Base-by-base conservation (phyloP, 2,888 invertebrate species). In the Galerucella pusilla region DNA sequence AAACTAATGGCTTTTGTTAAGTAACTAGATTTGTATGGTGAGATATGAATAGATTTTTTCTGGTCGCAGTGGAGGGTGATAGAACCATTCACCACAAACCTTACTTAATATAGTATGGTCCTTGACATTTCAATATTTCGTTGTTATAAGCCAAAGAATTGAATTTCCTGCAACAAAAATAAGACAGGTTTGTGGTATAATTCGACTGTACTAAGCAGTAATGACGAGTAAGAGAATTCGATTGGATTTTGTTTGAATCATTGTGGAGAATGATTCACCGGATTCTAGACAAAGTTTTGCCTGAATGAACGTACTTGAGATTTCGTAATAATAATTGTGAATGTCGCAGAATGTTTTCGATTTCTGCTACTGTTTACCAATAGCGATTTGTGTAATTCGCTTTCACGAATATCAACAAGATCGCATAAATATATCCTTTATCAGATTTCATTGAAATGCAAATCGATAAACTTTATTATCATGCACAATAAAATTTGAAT, bases 301-400 rank as follows among this genome's bases (percentile, higher is more conserved):
- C 46, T 65, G 46, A 71, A 71, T 65, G 66, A 71, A 65, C 71
- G 66, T 71, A 71, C 66, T 71, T 71, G 66, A 71, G 66, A 71
- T 71, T 71, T 75, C 79, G 77, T 75, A 77, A 68, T 28, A 42
- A 42, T 65, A 45, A 63, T 63, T 63, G 35, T 63, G 35, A 63
- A 42, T 42, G 42, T 9, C 63, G 9, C 63, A 63, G 35, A 35
- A 63, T 42, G 35, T 63, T 63, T 63, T 63, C 42, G 35, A 63
- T 63, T 63, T 16, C 5, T 57, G 57, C 16, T 20, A 57, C 16
- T 57, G 16, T 57, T 57, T 57, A 16, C 20, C 10, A 57, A 57
- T 57, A 9, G 11, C 11, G n/a, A 16, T 57, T 57, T 20, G 16
- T 57, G 10, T 57, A 16, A 57, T 20, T 20, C 57, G 20, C n/a